Evolutionary conservation across 2,888 invertebrate genomes (phyloP).

Genomic region (Campoletis raptor): DNA sequence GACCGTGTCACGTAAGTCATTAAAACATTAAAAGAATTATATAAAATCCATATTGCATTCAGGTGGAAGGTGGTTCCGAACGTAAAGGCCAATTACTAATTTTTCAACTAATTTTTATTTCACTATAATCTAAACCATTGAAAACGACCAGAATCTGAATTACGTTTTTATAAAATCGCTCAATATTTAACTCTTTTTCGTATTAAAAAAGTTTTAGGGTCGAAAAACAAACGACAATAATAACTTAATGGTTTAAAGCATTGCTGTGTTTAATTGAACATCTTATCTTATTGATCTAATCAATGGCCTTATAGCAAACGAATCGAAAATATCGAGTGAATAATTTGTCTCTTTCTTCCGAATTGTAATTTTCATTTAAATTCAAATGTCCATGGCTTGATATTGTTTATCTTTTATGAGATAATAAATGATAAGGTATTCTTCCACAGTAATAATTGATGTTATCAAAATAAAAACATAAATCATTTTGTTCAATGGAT

Average conservation of each 20-base stretch:
- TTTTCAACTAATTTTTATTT: background rate
- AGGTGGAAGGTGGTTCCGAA: background rate
- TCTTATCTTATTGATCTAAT: background rate
- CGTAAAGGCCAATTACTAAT: background rate
- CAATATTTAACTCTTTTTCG: background rate
- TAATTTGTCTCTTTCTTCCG: no score
- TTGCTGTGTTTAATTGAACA: background rate
- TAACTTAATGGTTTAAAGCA: no score
- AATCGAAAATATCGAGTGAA: no score
- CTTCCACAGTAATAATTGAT: background rate
- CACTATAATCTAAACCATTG: background rate
- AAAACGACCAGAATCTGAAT: background rate
- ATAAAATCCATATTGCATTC: background rate
- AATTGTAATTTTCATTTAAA: background rate
- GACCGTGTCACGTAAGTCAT: constrained; percentile 71
- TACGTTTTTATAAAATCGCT: background rate
- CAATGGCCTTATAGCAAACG: no score
- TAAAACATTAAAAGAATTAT: background rate
- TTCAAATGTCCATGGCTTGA: no score
- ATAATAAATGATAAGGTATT: background rate
- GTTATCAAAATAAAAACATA: background rate
- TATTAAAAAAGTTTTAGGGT: background rate
- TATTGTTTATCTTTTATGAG: background rate
- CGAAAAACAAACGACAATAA: background rate
- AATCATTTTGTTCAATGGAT: background rate